Evolutionary conservation across 2,113 vertebrate species (phyloP).

Genomic region (Phainopepla nitens): DNA sequence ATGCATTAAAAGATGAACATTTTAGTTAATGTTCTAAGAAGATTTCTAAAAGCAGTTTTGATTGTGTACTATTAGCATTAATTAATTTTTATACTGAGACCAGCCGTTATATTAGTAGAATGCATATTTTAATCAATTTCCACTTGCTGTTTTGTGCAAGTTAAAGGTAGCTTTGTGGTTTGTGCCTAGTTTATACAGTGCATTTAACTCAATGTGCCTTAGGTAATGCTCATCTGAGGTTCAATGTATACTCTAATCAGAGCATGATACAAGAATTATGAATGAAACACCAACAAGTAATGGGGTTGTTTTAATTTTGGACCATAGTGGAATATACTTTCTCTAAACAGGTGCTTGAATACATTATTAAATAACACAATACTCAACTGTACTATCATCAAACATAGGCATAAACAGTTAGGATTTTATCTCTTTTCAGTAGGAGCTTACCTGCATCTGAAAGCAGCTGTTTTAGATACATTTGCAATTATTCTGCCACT

Average conservation of each 20-base stretch:
- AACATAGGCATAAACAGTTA: conserved; percentile 20
- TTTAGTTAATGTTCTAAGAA: conserved; percentile 78
- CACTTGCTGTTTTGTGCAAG: conserved; percentile 40
- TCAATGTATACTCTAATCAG: conserved; percentile 31
- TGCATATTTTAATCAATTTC: conserved; percentile 74
- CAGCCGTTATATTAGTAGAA: conserved; percentile 62
- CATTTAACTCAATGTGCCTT: conserved; percentile 5
- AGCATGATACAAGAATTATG: conserved; percentile 18
- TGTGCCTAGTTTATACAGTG: conserved; percentile 27
- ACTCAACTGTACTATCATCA: conserved; percentile 40
- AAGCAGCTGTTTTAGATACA: conserved; percentile 18
- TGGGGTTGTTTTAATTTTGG: conserved; percentile 59
- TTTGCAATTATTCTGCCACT: not conserved
- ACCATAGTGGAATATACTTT: conserved; percentile 42
- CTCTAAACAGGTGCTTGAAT: conserved; percentile 60
- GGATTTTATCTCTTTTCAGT: conserved; percentile 29
- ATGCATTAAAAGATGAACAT: conserved; percentile 74
- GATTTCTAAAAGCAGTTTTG: conserved; percentile 74
- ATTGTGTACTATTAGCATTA: conserved; percentile 77
- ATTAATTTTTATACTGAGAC: conserved; percentile 76
- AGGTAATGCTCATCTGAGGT: conserved; percentile 29
- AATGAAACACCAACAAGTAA: conserved; percentile 31
- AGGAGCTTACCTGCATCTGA: conserved; percentile 32
- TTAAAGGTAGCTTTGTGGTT: conserved; percentile 55
- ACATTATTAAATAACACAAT: conserved; percentile 62